Base-by-base conservation (phyloP, 2,888 invertebrate genomes). In the Agriotes lineatus region DNA sequence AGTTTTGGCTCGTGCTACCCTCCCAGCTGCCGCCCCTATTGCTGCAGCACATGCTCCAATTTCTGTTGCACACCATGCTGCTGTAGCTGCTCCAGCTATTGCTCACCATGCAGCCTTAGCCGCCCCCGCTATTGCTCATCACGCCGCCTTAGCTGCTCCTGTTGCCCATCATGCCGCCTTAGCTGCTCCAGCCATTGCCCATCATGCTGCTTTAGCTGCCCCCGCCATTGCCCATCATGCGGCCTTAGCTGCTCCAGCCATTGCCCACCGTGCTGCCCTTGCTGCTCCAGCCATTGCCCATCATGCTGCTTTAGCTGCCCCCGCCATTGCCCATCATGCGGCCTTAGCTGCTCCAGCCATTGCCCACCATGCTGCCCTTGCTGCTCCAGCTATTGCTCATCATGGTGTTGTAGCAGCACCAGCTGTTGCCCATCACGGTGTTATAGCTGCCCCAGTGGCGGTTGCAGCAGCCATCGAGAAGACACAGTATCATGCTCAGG, bases 401-500 rank as follows among this genome's bases (percentile, higher is more conserved):
- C n/a, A n/a, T n/a, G n/a, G n/a, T n/a, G n/a, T n/a, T n/a, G n/a
- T n/a, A n/a, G 80, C 70, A 16, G 59, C 73, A 72, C 70, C 67
- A 37, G 72, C 73, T 63, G n/a, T 12, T 42, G 77, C 77, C 22
- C 67, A 71, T 68, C 79, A 76, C 54, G n/a, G n/a, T n/a, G n/a
- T n/a, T n/a, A n/a, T n/a, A n/a, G 80, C 79, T 19, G 77, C 78
- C 37, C 71, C 74, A 30, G 62, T 48, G 10, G 63, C 70, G 18
- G 67, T 73, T 42, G 75, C 75, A 50, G 67, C 78, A 6, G 74
- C 73, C 45, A 77, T 79, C 35, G 75, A 78, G 50, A 82, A 81
- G 76, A 78, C 79, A 74, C 82, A 82, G 76, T 85, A 83, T 78
- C 85, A 85, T 77, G 79, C 83, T 68, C 85, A 85, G 78, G 83